Base-by-base conservation (phyloP, 2,888 invertebrate species). In the Tanypteryx hageni region DNA sequence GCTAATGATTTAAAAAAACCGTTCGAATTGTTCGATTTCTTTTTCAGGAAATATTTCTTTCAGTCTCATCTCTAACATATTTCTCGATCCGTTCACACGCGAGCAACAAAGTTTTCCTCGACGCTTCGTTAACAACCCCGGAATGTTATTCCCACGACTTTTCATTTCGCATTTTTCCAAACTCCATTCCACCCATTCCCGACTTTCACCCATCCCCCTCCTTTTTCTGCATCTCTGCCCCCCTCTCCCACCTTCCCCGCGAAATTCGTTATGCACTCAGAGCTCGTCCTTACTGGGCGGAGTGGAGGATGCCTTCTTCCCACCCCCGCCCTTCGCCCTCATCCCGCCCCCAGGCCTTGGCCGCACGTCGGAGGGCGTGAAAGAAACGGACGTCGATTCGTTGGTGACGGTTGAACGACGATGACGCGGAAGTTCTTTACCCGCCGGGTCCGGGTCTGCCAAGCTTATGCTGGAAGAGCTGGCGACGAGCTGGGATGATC, bases 391-490 rank as follows among this genome's bases (percentile, higher is more conserved):
- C 57, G 92, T 93, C 3, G 92, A 91, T 64, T 92, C 93, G 92
- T 92, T 92, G 93, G 92, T 81, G 85, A 93, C 93, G 4, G 93
- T 93, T 5, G 93, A 93, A 14, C 93, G 93, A 68, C 92, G 85
- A 58, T 93, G 93, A 18, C 93, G 61, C n/a, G 92, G 92, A 3
- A 92, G 92, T 84, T 84, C 85, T 68, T 92, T 92, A 57, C 92
- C 95, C 68, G 95, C 95, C 86, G 96, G 96, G 95, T 96, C 96
- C 76, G 96, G 96, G 94, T 96, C 96, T 92, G 95, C 95, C 92
- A 96, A 94, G 93, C 95, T 95, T 93, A 96, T 96, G 94, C 95
- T 95, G 92, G 96, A 96, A 93, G 95, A 95, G 92, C 89, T 89
- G 10, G 89, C 89, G 44, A 89, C 89, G 18, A 68, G 89, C 0